Evolutionary conservation across 2,888 invertebrate species (phyloP), one percentile per base, ranked within the genome.

Genomic region (Lasiommata megera): DNA sequence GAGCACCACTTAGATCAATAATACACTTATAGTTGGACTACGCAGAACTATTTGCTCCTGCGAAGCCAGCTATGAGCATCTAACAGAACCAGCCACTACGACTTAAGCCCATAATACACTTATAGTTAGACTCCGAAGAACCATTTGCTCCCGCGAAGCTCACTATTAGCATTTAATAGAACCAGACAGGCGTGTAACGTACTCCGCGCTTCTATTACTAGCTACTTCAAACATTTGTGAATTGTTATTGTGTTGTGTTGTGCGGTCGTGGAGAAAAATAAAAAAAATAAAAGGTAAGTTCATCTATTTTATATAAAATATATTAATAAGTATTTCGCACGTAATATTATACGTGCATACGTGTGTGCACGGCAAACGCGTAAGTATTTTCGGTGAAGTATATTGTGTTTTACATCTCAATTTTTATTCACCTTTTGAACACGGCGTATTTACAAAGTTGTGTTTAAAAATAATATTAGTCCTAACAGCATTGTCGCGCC

Each of bases 361-460:
- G 29, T 47, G 47, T 47, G 28, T 47, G 47, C 47, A 47, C 47
- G 47, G 47, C 47, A 34, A 47, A 47, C 47, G 47, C 31, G 31
- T 47, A 47, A 31, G 47, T 47, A 47, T 47, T 47, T 47, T 34
- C 47, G 47, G 47, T 47, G 34, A 47, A 31, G 34, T 47, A 47
- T 47, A 47, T 47, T 34, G 34, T 47, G 47, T 47, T 47, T 47
- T 44, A 44, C 28, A 44, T 44, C 44, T 44, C 44, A 44, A 44
- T 23, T 44, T 23, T 44, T 44, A 23, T 44, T 44, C 44, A 23
- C 44, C 44, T 17, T 44, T 23, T 44, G 44, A 44, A 44, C 44
- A 23, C 23, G 44, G 44, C 44, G 8, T 44, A 44, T 44, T 18
- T 44, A 44, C 23, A n/a, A 44, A 44, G 44, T 23, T 44, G 44